Base-by-base conservation (phyloP, 2,113 vertebrate genomes). In the Indicator indicator region DNA sequence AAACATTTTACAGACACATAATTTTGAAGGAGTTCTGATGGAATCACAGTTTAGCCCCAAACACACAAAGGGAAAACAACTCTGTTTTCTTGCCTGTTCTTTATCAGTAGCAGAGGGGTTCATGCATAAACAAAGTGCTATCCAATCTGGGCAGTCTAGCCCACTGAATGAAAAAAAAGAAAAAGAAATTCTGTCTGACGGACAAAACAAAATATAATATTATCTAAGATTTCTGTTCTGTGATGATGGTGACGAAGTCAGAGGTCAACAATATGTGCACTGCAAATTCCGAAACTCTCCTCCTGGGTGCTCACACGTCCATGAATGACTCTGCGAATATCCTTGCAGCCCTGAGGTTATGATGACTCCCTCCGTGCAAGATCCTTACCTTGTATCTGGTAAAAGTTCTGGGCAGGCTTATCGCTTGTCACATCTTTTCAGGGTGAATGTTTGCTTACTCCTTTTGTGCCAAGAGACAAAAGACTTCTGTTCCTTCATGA, bases 201-300 rank as follows among this genome's bases (percentile, higher is more conserved):
- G 30, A 28, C 4, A 27, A 27, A 44, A 70, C 9, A 63, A 82
- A 78, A 87, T 17, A 7, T 5, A 2, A 0, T 46, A 23, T 36
- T 27, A 78, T n/a, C 38, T 14, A 36, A 58, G 6, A 13, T 24
- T 72, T 80, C 33, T 62, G 19, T 68, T 77, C 26, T 72, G 27
- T 32, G 27, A 32, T 2, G 1, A 6, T 68, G 28, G 32, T 76
- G 46, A 24, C 0, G 1, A 83, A 64, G 19, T 26, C 2, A 4
- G 30, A 74, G 13, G 33, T 60, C 38, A 40, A 17, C 16, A 70
- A 19, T 18, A 32, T 13, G 9, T 71, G 40, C 40, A 14, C 12
- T 89, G 40, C 10, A 44, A 54, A 48, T 8, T 16, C 38, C 58
- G 32, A 86, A 54, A 12, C 8, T 86, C 10, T 42, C 16, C 28